Conservation (phyloP, 2,113 vertebrate species). For the Serinus canaria region DNA sequence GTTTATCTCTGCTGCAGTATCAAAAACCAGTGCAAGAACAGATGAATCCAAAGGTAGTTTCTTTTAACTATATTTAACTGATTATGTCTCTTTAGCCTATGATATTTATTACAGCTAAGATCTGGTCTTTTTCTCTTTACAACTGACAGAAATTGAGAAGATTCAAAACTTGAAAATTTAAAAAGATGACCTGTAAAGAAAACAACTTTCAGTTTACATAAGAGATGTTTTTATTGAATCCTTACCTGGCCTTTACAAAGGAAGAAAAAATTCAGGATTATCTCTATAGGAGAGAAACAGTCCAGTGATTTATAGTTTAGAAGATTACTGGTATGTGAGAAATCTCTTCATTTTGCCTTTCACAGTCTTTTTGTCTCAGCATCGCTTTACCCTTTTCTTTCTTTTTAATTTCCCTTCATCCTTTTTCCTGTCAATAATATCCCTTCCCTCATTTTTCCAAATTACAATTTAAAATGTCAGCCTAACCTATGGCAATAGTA, state of each 20-base stretch:
- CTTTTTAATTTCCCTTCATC: background rate
- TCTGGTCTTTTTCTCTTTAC: background rate
- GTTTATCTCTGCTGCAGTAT: background rate
- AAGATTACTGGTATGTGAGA: constrained; percentile 61
- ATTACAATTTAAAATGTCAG: constrained; percentile 45
- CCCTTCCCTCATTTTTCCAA: background rate
- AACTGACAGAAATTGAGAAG: background rate
- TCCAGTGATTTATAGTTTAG: constrained; percentile 59
- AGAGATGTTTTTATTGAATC: constrained; percentile 49
- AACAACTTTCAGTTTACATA: constrained; percentile 34
- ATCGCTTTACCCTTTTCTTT: background rate
- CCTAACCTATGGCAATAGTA: constrained; percentile 44
- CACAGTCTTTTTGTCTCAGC: background rate
- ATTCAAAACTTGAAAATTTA: background rate
- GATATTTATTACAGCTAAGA: background rate
- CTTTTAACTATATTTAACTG: background rate
- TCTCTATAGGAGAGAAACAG: constrained; percentile 52
- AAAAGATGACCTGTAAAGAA: background rate
- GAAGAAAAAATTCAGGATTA: background rate
- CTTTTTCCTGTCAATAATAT: background rate
- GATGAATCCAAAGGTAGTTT: background rate
- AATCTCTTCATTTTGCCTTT: background rate
- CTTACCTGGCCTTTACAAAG: constrained; percentile 41
- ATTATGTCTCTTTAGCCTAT: background rate
- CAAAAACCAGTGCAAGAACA: background rate